Evolutionary conservation across 2,113 vertebrate genomes (phyloP).

Genomic region (Asarcornis scutulata): DNA sequence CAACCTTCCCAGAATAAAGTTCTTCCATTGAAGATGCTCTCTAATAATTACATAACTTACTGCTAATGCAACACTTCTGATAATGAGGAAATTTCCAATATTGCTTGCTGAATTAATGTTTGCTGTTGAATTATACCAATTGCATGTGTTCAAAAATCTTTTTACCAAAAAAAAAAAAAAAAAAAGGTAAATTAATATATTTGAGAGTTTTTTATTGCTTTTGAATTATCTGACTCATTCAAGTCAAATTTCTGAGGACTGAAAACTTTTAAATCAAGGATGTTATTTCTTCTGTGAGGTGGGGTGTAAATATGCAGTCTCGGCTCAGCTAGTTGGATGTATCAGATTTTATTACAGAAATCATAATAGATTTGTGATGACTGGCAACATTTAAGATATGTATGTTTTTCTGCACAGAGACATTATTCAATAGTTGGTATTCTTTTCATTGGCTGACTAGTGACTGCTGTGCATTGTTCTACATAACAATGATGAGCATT

Average conservation of each 20-base stretch:
- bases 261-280: neutral
- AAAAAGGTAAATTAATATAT: neutral
- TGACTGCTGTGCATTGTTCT: neutral
- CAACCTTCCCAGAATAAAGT: neutral
- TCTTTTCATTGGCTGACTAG: neutral
- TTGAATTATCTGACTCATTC: neutral
- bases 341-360: neutral
- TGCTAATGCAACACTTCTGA: neutral
- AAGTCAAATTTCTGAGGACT: neutral
- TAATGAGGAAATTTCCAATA: neutral
- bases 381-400: neutral
- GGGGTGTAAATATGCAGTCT: neutral
- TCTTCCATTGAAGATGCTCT: neutral
- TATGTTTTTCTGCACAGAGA: neutral
- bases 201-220: neutral
- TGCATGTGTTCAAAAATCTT: neutral
- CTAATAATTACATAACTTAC: neutral
- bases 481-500: neutral
- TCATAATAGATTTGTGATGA: neutral
- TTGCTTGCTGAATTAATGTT: neutral
- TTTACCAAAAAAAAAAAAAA: neutral
- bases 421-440: neutral
- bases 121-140: neutral
- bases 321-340: neutral
- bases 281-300: neutral